These are phyloP conservation scores for Danio choprae DNA, from an alignment of 2,797 vertebrate species.

Conservation along the genomic window DNA sequence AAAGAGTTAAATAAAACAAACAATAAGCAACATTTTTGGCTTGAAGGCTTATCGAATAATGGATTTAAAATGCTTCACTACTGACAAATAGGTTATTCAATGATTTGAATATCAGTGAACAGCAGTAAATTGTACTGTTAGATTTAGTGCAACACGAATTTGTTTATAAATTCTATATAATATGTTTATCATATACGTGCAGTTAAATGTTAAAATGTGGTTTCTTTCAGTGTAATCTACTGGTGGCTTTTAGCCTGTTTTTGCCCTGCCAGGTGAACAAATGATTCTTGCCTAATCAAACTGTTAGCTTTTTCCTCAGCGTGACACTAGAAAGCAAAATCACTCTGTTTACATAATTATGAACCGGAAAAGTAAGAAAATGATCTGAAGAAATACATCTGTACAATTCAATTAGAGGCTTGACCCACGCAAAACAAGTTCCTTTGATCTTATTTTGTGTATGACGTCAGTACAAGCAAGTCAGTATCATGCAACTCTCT, in stretches of 20 bases:
- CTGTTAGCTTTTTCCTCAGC: background rate
- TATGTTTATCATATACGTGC: background rate
- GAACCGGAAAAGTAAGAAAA: background rate
- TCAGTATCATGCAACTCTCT: slow-evolving; percentile 21
- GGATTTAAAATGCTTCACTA: background rate
- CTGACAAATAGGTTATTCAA: background rate
- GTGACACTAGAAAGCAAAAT: background rate
- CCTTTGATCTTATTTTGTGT: slow-evolving; percentile 42
- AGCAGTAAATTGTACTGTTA: background rate
- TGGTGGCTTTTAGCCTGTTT: background rate
- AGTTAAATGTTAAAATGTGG: background rate
- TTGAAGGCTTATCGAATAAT: background rate
- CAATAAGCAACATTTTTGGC: background rate
- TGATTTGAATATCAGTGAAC: too few relatives aligned
- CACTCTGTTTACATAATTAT: background rate
- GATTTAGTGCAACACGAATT: background rate
- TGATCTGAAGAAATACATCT: background rate
- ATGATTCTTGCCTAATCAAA: background rate
- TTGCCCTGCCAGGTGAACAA: background rate
- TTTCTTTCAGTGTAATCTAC: background rate
- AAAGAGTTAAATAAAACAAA: background rate
- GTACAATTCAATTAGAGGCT: background rate
- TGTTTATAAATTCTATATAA: background rate
- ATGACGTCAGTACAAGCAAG: slow-evolving; percentile 9
- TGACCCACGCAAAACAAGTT: background rate